phyloP scores from a whole-genome alignment of 2,113 vertebrate species.

The Poicephalus meyeri region DNA sequence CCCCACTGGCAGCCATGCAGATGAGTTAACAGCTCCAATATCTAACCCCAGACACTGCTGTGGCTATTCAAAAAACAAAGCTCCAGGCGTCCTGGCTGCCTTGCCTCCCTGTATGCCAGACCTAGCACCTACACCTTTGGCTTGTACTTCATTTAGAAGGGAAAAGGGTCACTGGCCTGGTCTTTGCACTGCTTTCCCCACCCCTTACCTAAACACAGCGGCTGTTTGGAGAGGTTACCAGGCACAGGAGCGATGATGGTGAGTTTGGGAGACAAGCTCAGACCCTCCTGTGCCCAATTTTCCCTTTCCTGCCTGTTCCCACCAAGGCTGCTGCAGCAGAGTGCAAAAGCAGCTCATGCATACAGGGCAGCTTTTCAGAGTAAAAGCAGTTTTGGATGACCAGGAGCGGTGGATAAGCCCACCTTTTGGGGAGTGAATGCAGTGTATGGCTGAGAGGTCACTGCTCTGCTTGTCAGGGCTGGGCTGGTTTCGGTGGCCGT shows the following conservation, averaged over 20 bases:
- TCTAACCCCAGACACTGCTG: neutral
- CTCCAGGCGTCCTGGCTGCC: neutral
- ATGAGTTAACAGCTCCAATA: neutral
- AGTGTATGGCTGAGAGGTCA: neutral
- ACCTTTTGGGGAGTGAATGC: neutral
- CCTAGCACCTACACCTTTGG: neutral
- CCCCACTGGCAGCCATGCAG: neutral
- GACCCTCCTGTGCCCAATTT: accelerated
- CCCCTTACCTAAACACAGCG: accelerated
- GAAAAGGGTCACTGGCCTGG: neutral
- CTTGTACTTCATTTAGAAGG: neutral
- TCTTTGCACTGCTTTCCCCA: neutral
- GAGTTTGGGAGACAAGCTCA: neutral
- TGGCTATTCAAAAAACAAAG: neutral
- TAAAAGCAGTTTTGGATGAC: neutral
- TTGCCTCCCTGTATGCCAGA: neutral
- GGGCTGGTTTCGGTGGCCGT: neutral
- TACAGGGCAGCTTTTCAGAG: neutral
- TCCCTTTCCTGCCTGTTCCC: neutral
- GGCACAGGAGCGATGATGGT: neutral
- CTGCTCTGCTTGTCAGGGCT: neutral
- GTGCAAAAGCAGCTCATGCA: neutral
- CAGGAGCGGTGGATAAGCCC: neutral
- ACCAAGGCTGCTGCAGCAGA: neutral
- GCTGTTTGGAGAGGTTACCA: neutral